These are phyloP conservation scores for Trachymyrmex septentrionalis DNA, from an alignment of 1,140 invertebrate species.

Conservation along the genomic window DNA sequence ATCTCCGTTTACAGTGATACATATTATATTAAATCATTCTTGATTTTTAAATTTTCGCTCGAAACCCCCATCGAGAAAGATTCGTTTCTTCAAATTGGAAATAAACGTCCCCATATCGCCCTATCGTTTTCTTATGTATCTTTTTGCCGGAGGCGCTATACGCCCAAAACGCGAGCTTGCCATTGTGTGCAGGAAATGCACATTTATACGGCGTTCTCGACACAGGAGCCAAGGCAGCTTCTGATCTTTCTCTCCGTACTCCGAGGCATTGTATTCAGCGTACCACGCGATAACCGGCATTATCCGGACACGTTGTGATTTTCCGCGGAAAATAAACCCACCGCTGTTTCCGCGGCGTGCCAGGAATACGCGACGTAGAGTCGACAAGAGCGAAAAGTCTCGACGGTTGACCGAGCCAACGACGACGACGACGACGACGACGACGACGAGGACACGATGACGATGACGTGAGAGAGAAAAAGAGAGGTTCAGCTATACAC, in stretches of 20 bases:
- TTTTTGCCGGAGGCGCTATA: neutral
- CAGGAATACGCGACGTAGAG: constrained; percentile 72
- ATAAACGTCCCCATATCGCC: constrained; percentile 1
- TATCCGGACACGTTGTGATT: constrained; percentile 78
- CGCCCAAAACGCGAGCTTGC: neutral
- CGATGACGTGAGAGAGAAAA: neutral
- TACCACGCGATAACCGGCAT: constrained; percentile 73
- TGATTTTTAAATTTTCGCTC: constrained; percentile 10
- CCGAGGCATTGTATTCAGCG: constrained; percentile 69
- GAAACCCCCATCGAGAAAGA: neutral
- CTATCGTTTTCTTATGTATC: neutral
- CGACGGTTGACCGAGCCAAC: constrained; percentile 65
- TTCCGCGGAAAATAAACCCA: constrained; percentile 78
- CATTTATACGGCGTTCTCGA: constrained; percentile 10
- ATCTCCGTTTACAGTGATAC: neutral
- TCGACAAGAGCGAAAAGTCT: constrained; percentile 45
- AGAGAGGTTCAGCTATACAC: neutral
- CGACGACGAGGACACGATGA: too few relatives aligned
- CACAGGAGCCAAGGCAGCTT: constrained; percentile 10
- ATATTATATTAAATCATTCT: constrained; percentile 25
- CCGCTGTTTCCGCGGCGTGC: constrained; percentile 74
- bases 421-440: constrained; percentile 1
- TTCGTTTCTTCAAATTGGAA: constrained; percentile 10
- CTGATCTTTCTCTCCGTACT: constrained; percentile 21
- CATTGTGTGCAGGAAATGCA: constrained; percentile 13